Base-by-base conservation (phyloP, 2,888 invertebrate species). In the Helleia helle region DNA sequence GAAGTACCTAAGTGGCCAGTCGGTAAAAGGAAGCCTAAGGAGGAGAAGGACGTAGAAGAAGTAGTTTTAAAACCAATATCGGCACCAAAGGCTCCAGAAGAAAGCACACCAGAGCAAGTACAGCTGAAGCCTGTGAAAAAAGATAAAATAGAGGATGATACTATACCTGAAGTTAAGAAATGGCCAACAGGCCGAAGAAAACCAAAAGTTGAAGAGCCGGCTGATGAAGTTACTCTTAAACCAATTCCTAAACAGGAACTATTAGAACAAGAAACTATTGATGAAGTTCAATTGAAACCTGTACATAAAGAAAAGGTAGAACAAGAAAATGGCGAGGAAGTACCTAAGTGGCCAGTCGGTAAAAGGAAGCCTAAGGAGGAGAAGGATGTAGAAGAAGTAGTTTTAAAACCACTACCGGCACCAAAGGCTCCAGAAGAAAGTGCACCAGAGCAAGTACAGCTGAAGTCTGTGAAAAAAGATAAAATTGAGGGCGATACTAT, bases 161-260 rank as follows among this genome's bases (percentile, higher is more conserved):
- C 5, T 5, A 4, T 5, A 12, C 46, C 66, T 1, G 62, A 62
- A 38, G 42, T 5, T 3, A 18, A 18, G 18, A 5, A 18, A 5
- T 59, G 65, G 9, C 51, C 69, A 28, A 59, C 54, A 8, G 76
- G 74, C 1, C 66, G 59, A 41, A 68, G 66, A 41, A 62, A 59
- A 38, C 56, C 53, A 12, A 59, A 56, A 41, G 61, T 59, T 56
- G 60, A 47, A 51, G 67, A 49, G 50, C 64, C 68, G 12, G 27
- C 51, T 4, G 67, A 72, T 47, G 63, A 71, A 45, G 71, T 87
- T 0, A 58, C 62, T n/a, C 59, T 87, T 1, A 87, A 87, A 46
- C 86, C 87, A 3, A 54, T 72, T 36, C 52, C 57, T 49, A 38
- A 51, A 46, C 46, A 62, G 66, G 44, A 65, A 52, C 80, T 71